phyloP scores from a whole-genome alignment of 2,113 vertebrate species.

The Dasypus novemcinctus region DNA sequence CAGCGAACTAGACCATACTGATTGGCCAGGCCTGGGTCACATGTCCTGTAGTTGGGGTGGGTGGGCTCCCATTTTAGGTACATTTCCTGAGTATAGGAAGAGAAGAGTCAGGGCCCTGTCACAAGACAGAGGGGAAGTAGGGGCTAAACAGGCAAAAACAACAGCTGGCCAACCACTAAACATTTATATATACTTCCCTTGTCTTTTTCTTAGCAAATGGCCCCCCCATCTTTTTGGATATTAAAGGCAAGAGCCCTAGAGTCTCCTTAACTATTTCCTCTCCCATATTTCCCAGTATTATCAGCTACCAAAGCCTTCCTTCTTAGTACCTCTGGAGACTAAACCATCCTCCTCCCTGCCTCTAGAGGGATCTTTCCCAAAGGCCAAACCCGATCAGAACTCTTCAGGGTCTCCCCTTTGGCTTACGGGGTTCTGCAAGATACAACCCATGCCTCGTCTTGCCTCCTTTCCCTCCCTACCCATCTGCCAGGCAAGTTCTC shows the following conservation, averaged over 20 bases:
- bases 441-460: accelerated
- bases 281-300: neutral
- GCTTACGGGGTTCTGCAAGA: neutral
- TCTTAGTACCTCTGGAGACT: neutral
- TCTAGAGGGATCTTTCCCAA: neutral
- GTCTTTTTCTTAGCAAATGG: neutral
- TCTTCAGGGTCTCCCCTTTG: neutral
- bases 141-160: neutral
- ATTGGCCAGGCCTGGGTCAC: neutral
- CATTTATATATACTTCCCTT: neutral
- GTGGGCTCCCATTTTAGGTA: neutral
- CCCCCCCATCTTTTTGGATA: neutral
- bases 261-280: neutral
- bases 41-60: neutral
- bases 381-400: neutral
- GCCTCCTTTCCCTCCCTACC: neutral
- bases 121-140: neutral
- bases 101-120: neutral
- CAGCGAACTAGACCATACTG: neutral
- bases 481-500: neutral
- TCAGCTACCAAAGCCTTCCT: neutral
- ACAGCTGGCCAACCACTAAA: neutral
- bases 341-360: neutral
- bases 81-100: neutral
- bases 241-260: neutral